A percentile compares a stretch with the other conserved stretches of the same genome.
These are phyloP conservation scores for Kuschelorhynchus macadamiae DNA, from an alignment of 2,888 invertebrate genomes.

Conservation along the genomic window DNA sequence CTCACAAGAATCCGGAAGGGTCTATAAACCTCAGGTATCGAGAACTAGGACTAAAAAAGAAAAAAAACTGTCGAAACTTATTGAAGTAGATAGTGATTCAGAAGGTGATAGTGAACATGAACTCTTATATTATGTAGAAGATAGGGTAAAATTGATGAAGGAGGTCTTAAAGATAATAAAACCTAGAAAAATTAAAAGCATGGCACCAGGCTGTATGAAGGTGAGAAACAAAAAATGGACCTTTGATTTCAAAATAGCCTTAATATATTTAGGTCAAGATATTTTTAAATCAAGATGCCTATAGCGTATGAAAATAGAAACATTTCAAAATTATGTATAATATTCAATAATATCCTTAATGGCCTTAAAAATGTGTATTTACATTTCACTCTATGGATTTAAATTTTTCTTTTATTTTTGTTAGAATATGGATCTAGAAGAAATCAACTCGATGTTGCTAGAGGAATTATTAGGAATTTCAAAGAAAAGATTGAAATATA, in stretches of 20 bases:
- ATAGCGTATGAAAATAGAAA: neutral
- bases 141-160: conserved; percentile 67
- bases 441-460: conserved; percentile 67
- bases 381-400: no score
- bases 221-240: no score
- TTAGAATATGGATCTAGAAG: conserved; percentile 64
- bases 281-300: conserved; percentile 12
- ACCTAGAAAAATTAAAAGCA: conserved; percentile 66
- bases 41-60: conserved; percentile 47
- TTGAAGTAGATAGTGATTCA: conserved; percentile 56
- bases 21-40: neutral
- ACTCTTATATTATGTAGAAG: conserved; percentile 64
- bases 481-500: conserved; percentile 65
- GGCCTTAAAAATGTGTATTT: no score
- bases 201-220: conserved; percentile 66
- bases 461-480: conserved; percentile 68
- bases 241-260: no score
- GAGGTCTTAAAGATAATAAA: conserved; percentile 67
- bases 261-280: no score
- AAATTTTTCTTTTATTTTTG: conserved; percentile 32
- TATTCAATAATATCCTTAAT: no score
- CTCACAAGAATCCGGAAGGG: neutral
- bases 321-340: no score
- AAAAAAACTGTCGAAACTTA: conserved; percentile 58
- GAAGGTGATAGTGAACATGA: conserved; percentile 65